A percentile compares a stretch with the other conserved stretches of the same genome.
These are phyloP conservation scores for Actenoides hombroni DNA, from an alignment of 2,113 vertebrate species.

Conservation along the genomic window DNA sequence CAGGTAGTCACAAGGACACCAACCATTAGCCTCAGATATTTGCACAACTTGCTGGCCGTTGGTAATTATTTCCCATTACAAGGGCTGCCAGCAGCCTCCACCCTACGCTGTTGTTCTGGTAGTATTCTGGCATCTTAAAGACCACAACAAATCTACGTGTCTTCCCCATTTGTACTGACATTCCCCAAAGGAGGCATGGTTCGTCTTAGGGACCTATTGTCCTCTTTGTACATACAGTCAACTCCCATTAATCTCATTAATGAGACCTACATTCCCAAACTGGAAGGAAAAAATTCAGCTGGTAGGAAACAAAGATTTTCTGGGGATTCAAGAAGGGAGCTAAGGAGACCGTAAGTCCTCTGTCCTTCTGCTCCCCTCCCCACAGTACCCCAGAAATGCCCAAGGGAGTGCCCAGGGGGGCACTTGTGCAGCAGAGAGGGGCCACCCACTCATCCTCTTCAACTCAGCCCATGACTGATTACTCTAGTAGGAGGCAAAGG, in stretches of 20 bases:
- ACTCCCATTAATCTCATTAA: conserved; percentile 52
- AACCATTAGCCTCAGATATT: background rate
- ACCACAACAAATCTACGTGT: conserved; percentile 6
- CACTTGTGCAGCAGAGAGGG: background rate
- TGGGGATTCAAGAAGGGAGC: background rate
- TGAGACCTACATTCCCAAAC: conserved; percentile 61
- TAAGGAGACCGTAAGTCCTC: background rate
- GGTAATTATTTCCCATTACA: background rate
- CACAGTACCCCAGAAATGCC: background rate
- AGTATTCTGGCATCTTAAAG: conserved; percentile 8
- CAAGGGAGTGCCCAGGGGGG: background rate
- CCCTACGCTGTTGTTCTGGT: background rate
- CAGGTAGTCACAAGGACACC: background rate
- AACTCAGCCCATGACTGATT: background rate
- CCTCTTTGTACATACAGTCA: conserved; percentile 19
- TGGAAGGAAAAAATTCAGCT: conserved; percentile 33
- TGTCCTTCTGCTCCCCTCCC: background rate
- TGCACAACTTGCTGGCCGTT: background rate
- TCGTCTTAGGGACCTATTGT: conserved; percentile 42
- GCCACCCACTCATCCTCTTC: background rate
- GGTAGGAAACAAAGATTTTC: conserved; percentile 29
- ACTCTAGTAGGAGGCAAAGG: background rate
- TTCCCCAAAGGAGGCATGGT: conserved; percentile 28
- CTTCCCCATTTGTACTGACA: conserved; percentile 30
- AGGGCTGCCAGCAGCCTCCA: background rate